These are phyloP conservation scores for Pristionchus arcanus DNA, from an alignment of 2,888 invertebrate species.

Conservation along the genomic window DNA sequence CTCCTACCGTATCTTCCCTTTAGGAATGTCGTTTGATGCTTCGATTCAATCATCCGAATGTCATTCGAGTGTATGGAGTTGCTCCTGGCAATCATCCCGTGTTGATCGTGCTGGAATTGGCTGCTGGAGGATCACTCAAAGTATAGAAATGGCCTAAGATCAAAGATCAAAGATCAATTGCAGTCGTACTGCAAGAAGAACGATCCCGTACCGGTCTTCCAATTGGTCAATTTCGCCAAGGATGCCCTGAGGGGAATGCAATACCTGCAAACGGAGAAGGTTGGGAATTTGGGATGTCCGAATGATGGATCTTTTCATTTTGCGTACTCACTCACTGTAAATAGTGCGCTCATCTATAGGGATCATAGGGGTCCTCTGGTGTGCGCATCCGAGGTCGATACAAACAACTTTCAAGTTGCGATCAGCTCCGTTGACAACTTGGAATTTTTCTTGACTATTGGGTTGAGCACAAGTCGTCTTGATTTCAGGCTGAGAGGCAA, in stretches of 20 bases:
- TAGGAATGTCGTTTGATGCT: constrained; percentile 50
- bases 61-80: constrained; percentile 50
- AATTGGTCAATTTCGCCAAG: constrained; percentile 45
- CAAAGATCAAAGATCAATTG: background rate
- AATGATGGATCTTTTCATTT: background rate
- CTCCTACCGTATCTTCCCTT: constrained; percentile 6
- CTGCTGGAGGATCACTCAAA: constrained; percentile 49
- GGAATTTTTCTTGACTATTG: too few relatives aligned
- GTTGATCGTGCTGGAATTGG: constrained; percentile 48
- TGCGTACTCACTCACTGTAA: background rate
- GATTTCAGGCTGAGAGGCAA: too few relatives aligned
- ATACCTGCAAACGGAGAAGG: constrained; percentile 35
- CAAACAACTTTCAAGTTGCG: too few relatives aligned
- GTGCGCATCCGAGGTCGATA: too few relatives aligned
- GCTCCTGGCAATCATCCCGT: constrained; percentile 29
- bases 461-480: too few relatives aligned
- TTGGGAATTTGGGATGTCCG: background rate
- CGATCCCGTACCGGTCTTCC: constrained; percentile 33
- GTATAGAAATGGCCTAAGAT: background rate
- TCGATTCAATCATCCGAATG: constrained; percentile 52
- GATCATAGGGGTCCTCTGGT: too few relatives aligned
- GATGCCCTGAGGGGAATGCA: constrained; percentile 49
- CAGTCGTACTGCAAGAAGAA: constrained; percentile 51
- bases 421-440: too few relatives aligned
- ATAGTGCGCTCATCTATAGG: too few relatives aligned